Conservation (phyloP, 1,140 invertebrate genomes). For the Hylyphantes graminicola region DNA sequence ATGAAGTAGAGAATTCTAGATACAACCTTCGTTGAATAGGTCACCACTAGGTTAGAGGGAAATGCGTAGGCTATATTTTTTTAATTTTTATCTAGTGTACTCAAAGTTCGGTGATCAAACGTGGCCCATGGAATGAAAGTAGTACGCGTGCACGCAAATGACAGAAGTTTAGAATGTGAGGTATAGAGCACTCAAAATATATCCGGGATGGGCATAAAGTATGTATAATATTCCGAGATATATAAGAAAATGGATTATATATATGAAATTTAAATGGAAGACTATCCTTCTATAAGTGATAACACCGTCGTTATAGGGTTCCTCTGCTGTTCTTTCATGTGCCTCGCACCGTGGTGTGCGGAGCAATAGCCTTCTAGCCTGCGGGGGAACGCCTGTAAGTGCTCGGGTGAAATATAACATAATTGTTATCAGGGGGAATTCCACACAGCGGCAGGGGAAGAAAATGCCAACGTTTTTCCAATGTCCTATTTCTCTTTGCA, state of each 20-base stretch:
- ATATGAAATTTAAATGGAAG: conserved; percentile 31
- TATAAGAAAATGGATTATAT: conserved; percentile 43
- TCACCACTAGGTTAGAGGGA: conserved; percentile 43
- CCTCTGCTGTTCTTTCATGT: conserved; percentile 42
- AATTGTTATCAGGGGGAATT: conserved; percentile 30
- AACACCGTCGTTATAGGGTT: conserved; percentile 42
- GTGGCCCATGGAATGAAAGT: not conserved
- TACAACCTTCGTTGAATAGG: conserved; percentile 37
- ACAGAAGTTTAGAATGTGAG: conserved; percentile 1
- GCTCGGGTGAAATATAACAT: conserved; percentile 2
- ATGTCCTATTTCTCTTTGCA: conserved; percentile 60
- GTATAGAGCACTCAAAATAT: conserved; percentile 38
- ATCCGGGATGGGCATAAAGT: conserved; percentile 14
- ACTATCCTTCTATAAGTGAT: conserved; percentile 39
- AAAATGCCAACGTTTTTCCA: conserved; percentile 42
- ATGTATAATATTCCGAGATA: conserved; percentile 37
- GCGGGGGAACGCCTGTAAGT: conserved; percentile 48
- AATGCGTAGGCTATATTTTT: conserved; percentile 56
- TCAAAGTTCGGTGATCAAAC: conserved; percentile 41
- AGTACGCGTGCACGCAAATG: conserved; percentile 9
- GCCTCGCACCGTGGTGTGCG: not conserved
- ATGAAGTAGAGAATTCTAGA: conserved; percentile 26
- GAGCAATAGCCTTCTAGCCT: conserved; percentile 39
- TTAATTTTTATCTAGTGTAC: conserved; percentile 55
- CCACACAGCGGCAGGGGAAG: conserved; percentile 42